phyloP scores from a whole-genome alignment of 2,888 invertebrate species.

The Apodemia hepburni region DNA sequence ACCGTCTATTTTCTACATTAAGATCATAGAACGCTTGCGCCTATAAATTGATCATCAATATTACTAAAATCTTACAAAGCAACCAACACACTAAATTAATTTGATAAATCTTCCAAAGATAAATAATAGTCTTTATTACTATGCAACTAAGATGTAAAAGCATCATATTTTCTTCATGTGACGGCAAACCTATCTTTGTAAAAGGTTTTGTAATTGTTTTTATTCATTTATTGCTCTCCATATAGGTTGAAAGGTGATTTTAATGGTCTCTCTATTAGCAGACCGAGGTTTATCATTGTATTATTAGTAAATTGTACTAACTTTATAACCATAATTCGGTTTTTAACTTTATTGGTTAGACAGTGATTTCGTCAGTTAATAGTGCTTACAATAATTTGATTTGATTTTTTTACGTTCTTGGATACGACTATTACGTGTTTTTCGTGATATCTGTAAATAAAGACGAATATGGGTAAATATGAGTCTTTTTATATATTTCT shows the following conservation, averaged over 20 bases:
- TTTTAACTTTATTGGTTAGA: slow-evolving; percentile 55
- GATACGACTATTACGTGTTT: neutral
- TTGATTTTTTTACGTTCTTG: slow-evolving; percentile 26
- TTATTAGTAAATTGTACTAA: slow-evolving; percentile 53
- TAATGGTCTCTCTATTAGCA: slow-evolving; percentile 59
- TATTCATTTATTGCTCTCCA: slow-evolving; percentile 66
- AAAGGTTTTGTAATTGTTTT: slow-evolving; percentile 58
- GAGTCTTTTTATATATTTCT: no score
- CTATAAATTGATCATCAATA: slow-evolving; percentile 12
- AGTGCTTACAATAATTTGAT: slow-evolving; percentile 14
- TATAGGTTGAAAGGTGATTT: slow-evolving; percentile 59
- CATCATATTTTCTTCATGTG: slow-evolving; percentile 36
- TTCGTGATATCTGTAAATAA: neutral
- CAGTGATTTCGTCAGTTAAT: slow-evolving; percentile 37
- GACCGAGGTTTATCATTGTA: slow-evolving; percentile 49
- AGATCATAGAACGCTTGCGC: slow-evolving; percentile 19
- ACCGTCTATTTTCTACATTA: no score
- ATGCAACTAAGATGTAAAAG: slow-evolving; percentile 17
- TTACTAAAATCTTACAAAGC: slow-evolving; percentile 23
- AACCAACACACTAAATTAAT: slow-evolving; percentile 28
- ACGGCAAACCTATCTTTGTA: slow-evolving; percentile 3
- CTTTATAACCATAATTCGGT: slow-evolving; percentile 55
- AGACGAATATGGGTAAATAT: no score
- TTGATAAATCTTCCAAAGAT: slow-evolving; percentile 24
- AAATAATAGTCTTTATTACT: slow-evolving; percentile 31